Evolutionary conservation across 2,113 vertebrate species (phyloP), one percentile per base, ranked within the genome.

Genomic region (Speoplatyrhinus poulsoni): DNA sequence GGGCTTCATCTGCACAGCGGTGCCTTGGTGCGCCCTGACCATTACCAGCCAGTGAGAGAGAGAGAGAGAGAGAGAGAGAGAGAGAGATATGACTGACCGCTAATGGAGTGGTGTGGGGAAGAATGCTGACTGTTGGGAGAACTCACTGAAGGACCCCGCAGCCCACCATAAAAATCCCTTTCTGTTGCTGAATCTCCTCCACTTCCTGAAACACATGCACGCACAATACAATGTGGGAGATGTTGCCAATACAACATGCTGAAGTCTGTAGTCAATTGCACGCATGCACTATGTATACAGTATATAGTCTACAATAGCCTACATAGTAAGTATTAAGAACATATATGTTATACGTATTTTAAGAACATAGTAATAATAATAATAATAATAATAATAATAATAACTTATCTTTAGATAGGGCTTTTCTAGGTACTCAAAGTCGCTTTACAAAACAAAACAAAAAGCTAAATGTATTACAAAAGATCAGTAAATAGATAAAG

Each of bases 51-150:
- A 26, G 26, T 2, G 26, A 26, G 26, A 26, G 26, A 2, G 26
- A 26, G 26, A 26, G 26, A 26, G 26, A 26, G 26, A 26, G 19
- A 26, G 19, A 26, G 19, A 26, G 19, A 26, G 70, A 58, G 13
- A 60, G 17, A 46, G 2, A 12, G 56, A 75, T 36, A 75, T 54
- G 62, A 87, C 95, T 93, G 87, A 98, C 96, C 96, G 82, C 95
- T 97, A 75, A 95, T 91, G 3, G 95, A 96, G 74, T 94, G 94
- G 75, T 90, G 95, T 2, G 96, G 95, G 50, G 96, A 96, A 53
- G 96, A 96, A 85, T 94, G 95, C 80, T 95, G 95, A 90, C 96
- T 96, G 90, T 94, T 96, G 73, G 96, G 94, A 33, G 95, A 96
- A 92, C 92, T 95, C 66, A 93, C 93, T 0, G 93, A 87, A 74